Evolutionary conservation across 2,888 invertebrate genomes (phyloP).

Genomic region (Noctua pronuba): DNA sequence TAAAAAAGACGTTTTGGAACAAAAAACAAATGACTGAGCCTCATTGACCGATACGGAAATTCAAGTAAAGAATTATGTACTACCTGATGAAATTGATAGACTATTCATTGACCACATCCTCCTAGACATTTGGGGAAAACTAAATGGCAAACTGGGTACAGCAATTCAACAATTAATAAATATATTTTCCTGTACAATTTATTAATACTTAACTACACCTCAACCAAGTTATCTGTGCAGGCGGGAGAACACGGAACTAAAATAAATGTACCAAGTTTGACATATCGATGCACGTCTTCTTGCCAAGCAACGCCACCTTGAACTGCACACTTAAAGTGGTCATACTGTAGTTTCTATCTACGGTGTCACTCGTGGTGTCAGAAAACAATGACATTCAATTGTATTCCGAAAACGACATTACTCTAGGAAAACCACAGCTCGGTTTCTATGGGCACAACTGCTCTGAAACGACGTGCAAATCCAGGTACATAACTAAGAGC

Average conservation of each 20-base stretch:
- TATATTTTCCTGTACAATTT: constrained; percentile 4
- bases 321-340: too few species aligned
- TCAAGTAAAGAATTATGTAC: too few species aligned
- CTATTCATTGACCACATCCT: background rate
- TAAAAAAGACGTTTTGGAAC: too few species aligned
- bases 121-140: background rate
- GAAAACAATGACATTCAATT: background rate
- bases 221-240: too few species aligned
- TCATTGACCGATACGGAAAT: too few species aligned
- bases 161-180: background rate
- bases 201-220: background rate
- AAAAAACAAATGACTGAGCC: too few species aligned
- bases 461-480: background rate
- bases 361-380: background rate
- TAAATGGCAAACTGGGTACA: background rate
- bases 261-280: too few species aligned
- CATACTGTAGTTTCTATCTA: too few species aligned
- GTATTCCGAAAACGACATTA: background rate
- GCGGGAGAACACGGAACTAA: too few species aligned
- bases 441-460: background rate
- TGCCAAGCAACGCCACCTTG: too few species aligned
- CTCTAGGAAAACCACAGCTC: background rate
- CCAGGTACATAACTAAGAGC: background rate
- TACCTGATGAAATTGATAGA: too few species aligned
- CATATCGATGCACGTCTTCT: too few species aligned